Evolutionary conservation across 2,797 vertebrate genomes (phyloP).

Genomic region (Helarctos malayanus): DNA sequence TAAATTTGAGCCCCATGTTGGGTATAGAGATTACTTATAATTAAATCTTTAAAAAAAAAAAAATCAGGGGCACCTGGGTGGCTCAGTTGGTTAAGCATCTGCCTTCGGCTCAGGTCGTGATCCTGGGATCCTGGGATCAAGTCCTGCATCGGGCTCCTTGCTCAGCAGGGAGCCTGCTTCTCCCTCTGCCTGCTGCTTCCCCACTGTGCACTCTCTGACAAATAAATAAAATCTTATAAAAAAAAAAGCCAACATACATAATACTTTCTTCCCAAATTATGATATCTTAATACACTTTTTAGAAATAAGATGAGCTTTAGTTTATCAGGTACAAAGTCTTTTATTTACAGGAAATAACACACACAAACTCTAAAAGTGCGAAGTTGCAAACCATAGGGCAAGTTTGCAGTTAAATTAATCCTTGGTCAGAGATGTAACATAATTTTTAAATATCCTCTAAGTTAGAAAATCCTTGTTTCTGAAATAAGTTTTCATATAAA

Average conservation of each 20-base stretch:
- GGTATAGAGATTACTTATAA: too few species aligned
- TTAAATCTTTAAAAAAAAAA: too few species aligned
- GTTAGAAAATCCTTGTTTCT: conserved; percentile 74
- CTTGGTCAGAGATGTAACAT: background rate
- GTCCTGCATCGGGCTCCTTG: background rate
- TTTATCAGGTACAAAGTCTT: background rate
- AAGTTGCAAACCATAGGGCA: background rate
- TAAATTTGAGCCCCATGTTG: too few species aligned
- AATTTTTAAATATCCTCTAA: conserved; percentile 60
- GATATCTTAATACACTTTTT: conserved; percentile 45
- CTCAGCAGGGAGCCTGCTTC: background rate
- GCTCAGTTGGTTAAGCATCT: background rate
- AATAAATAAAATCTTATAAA: background rate
- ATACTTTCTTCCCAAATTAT: background rate
- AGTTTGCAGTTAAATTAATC: conserved; percentile 24
- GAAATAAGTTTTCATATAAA: conserved; percentile 90
- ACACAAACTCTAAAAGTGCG: background rate
- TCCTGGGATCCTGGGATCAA: background rate
- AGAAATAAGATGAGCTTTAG: conserved; percentile 3
- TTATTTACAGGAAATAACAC: conserved; percentile 44
- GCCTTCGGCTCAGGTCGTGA: background rate
- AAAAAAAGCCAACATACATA: background rate
- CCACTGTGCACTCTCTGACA: background rate
- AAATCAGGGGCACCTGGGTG: background rate
- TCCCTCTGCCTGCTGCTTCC: background rate